Evolutionary conservation across 2,888 invertebrate genomes (phyloP).

Genomic region (Dysmachus trigonus): DNA sequence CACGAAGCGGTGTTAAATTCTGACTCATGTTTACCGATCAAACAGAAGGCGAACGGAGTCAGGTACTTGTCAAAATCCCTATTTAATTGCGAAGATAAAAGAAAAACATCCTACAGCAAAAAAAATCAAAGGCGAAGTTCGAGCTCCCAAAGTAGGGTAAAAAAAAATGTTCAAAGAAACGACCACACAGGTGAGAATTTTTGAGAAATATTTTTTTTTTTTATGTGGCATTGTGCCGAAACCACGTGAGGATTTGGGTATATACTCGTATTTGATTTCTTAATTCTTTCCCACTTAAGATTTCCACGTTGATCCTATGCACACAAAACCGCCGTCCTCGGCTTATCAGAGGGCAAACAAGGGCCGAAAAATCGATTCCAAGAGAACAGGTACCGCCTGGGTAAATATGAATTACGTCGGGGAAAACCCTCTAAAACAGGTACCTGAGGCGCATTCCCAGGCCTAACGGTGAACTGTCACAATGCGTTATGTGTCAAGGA

Average conservation of each 20-base stretch:
- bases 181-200: neutral
- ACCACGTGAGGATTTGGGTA: neutral
- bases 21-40: neutral
- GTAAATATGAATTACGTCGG: neutral
- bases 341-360: neutral
- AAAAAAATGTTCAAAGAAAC: neutral
- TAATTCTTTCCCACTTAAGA: conserved; percentile 3
- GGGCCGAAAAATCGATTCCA: neutral
- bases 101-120: neutral
- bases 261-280: conserved; percentile 20
- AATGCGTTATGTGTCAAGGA: conserved; percentile 23
- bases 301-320: neutral
- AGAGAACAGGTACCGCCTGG: neutral
- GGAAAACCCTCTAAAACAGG: conserved; percentile 25
- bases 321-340: neutral
- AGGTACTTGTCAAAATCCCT: neutral
- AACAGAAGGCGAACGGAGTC: neutral
- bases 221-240: neutral
- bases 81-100: neutral
- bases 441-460: neutral
- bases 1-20: neutral
- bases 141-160: neutral
- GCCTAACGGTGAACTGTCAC: conserved; percentile 23
- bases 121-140: neutral
- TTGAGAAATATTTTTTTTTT: neutral